phyloP scores from a whole-genome alignment of 35 echinoderm and acorn worm species.

The Strongylocentrotus purpuratus region DNA sequence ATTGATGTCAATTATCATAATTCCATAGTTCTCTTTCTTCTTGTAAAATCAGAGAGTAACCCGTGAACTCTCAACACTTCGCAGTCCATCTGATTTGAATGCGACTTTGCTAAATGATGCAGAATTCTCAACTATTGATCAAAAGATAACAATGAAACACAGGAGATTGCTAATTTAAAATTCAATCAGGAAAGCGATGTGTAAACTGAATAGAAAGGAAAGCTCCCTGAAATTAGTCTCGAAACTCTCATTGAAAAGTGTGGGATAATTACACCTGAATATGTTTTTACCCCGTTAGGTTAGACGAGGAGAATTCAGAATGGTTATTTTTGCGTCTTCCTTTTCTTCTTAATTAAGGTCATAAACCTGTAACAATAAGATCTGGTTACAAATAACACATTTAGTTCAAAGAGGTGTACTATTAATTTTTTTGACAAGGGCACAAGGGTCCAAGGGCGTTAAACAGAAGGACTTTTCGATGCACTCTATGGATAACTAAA shows the following conservation, averaged over 20 bases:
- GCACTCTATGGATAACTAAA: background rate
- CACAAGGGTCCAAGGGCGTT: background rate
- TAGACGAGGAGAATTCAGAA: background rate
- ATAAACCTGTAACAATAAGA: background rate
- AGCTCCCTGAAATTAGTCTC: background rate
- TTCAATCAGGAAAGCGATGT: background rate
- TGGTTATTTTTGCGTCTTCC: background rate
- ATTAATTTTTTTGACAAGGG: background rate
- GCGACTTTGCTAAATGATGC: background rate
- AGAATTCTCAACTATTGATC: conserved; percentile 4
- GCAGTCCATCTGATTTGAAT: background rate
- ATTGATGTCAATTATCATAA: conserved; percentile 14
- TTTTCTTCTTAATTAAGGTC: conserved; percentile 13
- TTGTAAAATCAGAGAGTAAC: background rate
- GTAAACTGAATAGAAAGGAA: background rate
- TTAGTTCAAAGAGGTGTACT: background rate
- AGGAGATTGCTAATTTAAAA: conserved; percentile 5
- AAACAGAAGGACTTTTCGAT: background rate
- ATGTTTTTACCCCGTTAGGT: background rate
- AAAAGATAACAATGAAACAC: background rate
- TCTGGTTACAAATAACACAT: background rate
- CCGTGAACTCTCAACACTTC: background rate
- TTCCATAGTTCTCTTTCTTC: background rate
- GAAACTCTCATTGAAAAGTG: background rate
- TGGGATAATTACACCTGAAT: background rate